Conservation (phyloP, 64 coral and sea anemone species). For the Montipora foliosa region DNA sequence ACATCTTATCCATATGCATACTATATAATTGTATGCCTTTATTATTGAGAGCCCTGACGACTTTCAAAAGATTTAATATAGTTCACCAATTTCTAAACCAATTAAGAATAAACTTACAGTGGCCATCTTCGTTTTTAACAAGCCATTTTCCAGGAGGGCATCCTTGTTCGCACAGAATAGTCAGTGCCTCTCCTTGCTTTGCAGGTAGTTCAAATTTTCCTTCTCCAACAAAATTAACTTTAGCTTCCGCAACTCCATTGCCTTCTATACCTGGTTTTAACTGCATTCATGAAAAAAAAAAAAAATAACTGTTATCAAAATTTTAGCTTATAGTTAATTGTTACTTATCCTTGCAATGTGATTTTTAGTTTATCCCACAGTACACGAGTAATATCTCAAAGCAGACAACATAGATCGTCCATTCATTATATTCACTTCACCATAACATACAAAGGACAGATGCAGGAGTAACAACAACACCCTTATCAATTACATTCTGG, state of each 20-base stretch:
- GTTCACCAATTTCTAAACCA: not conserved
- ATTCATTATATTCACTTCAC: no score
- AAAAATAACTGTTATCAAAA: not conserved
- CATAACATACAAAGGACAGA: no score
- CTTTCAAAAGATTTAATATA: not conserved
- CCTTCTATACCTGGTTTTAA: slow-evolving; percentile 18
- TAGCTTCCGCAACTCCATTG: slow-evolving; percentile 25
- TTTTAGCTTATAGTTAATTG: not conserved
- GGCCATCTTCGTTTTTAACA: slow-evolving; percentile 55
- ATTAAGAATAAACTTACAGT: slow-evolving; percentile 44
- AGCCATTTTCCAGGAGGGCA: slow-evolving; percentile 69
- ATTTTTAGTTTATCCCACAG: no score
- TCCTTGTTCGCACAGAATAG: slow-evolving; percentile 30
- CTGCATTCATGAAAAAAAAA: not conserved
- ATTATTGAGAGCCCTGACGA: no score
- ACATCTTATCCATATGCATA: no score
- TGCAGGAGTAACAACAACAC: no score
- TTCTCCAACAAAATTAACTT: slow-evolving; percentile 46
- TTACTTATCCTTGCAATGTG: no score
- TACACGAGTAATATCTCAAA: no score
- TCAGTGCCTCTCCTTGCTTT: slow-evolving; percentile 8
- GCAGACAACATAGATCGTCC: no score
- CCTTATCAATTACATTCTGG: no score
- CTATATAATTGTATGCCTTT: no score
- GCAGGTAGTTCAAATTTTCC: slow-evolving; percentile 58